These are phyloP conservation scores for Orchesellides sinensis DNA, from an alignment of 2,888 invertebrate species.

Conservation along the genomic window DNA sequence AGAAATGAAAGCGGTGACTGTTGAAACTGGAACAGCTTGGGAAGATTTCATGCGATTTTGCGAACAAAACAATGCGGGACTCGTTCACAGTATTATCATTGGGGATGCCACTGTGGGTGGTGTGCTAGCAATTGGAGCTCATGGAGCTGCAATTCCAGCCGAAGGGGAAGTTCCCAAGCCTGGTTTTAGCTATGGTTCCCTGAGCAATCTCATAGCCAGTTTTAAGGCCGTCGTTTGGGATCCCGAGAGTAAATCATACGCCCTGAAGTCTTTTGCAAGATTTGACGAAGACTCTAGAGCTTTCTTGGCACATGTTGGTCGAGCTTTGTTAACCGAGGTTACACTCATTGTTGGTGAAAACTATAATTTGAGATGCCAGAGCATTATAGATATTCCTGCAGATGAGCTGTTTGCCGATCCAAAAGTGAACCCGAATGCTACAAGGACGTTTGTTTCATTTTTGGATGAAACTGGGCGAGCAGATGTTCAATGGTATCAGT, in stretches of 20 bases:
- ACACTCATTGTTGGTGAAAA: conserved; percentile 36
- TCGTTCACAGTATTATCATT: conserved; percentile 43
- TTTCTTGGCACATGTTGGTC: conserved; percentile 52
- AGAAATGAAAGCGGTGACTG: conserved; percentile 26
- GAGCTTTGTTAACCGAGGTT: conserved; percentile 46
- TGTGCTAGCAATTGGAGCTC: conserved; percentile 62
- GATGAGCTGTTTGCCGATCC: conserved; percentile 41
- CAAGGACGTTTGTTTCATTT: conserved; percentile 30
- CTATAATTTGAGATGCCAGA: conserved; percentile 45
- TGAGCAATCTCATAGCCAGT: conserved; percentile 61
- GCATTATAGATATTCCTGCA: conserved; percentile 35
- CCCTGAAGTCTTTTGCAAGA: conserved; percentile 50
- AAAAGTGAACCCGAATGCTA: conserved; percentile 8
- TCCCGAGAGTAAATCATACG: neutral
- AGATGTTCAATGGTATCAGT: conserved; percentile 57
- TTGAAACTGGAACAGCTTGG: conserved; percentile 56
- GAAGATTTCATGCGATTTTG: conserved; percentile 57
- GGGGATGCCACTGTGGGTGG: conserved; percentile 67
- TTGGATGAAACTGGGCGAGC: conserved; percentile 46
- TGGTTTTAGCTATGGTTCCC: conserved; percentile 47
- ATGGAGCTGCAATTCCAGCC: conserved; percentile 65
- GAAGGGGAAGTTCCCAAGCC: neutral
- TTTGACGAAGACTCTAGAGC: conserved; percentile 46
- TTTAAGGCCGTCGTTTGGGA: conserved; percentile 64
- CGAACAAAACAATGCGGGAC: conserved; percentile 45